Base-by-base conservation (phyloP, 2,797 vertebrate genomes). In the Oreochromis mossambicus region DNA sequence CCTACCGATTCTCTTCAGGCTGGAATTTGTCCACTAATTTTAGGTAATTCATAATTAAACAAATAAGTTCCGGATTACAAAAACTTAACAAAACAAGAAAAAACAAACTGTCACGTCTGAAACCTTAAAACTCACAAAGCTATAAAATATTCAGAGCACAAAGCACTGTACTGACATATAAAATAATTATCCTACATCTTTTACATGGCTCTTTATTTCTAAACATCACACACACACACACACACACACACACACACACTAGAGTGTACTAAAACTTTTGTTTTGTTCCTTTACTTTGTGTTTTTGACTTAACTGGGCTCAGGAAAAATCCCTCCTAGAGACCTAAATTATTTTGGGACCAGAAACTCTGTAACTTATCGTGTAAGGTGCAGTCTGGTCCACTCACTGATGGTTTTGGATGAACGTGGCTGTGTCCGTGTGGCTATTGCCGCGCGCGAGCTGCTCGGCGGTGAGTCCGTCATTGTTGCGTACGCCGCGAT, bases 401-500 rank as follows among this genome's bases (percentile, higher is more conserved):
- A 78, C 81, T 88, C 19, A 21, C 32, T 14, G n/a, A 41, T 24
- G 12, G n/a, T 68, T 41, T 41, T 68, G 63, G n/a, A 24, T 9
- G 36, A 68, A 68, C 63, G 63, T 38, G 36, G 96, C 94, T 3
- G 96, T 94, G 19, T 92, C 88, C 6, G 79, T 41, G 52, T 89
- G 93, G n/a, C 86, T 50, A 88, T 96, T 92, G 21, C 91, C 86
- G 78, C 29, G 86, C 29, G 98, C 98, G 7, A 94, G 79, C 83
- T 88, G 41, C 43, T 5, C 14, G 17, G 94, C 80, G 14, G 83
- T 90, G 13, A 5, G 0, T 0, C 90, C 90, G 9, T 5, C 1
- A 0, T 0, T 0, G 78, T 96, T 93, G 92, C 94, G 90, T 34
- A 91, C 88, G 46, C 26, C 78, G 10, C 97, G 97, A 50, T 95